A percentile compares a stretch with the other conserved stretches of the same genome.
Evolutionary conservation across 92 coral and sea anemone genomes (phyloP).

Genomic region (Anthopleura xanthogrammica): DNA sequence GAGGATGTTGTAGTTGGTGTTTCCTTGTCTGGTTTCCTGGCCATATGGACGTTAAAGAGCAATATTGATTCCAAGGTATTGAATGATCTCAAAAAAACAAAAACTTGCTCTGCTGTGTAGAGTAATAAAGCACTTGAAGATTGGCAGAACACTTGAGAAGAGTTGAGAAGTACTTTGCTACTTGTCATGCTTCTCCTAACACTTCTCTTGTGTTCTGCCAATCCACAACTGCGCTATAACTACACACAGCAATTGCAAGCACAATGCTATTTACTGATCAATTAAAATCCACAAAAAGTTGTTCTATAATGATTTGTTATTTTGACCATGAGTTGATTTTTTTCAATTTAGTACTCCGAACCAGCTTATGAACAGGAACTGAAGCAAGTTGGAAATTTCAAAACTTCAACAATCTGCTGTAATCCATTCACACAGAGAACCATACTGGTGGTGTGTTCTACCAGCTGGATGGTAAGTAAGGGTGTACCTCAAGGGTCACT

Average conservation of each 20-base stretch:
- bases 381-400: slow-evolving; percentile 57
- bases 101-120: no score
- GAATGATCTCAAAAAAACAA: not conserved
- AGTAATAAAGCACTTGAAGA: no score
- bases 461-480: slow-evolving; percentile 85
- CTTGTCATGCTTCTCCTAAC: not conserved
- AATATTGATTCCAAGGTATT: slow-evolving; percentile 77
- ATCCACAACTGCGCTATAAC: no score
- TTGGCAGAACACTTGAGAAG: not conserved
- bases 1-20: slow-evolving; percentile 98
- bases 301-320: no score
- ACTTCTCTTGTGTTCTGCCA: no score
- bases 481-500: not conserved
- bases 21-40: slow-evolving; percentile 82
- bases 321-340: not conserved
- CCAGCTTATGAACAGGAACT: slow-evolving; percentile 90
- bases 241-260: no score
- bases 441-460: slow-evolving; percentile 77
- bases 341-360: slow-evolving; percentile 58
- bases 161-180: not conserved
- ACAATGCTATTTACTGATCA: no score
- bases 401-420: slow-evolving; percentile 81
- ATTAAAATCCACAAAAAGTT: no score
- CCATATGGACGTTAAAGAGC: slow-evolving; percentile 85
- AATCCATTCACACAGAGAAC: slow-evolving; percentile 96